Evolutionary conservation across 2,113 vertebrate genomes (phyloP), one percentile per base, ranked within the genome.

Genomic region (Ancistrus triradiatus): DNA sequence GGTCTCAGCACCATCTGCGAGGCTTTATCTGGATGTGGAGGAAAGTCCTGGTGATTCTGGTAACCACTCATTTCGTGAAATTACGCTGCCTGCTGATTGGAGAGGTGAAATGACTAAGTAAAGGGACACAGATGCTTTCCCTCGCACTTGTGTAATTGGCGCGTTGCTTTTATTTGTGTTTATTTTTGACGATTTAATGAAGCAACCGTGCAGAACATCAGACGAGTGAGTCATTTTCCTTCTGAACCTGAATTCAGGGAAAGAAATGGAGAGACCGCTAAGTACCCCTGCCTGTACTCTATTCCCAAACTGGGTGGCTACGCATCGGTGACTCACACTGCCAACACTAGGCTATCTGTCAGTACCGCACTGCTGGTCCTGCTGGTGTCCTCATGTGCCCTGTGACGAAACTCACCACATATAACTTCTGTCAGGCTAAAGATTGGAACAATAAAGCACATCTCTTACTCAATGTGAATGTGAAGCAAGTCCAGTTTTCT

Each of bases 171-270:
- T 86, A 85, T 88, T 86, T 87, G 85, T 76, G 81, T 77, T 84
- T 88, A 87, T 86, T 88, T 88, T 85, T 68, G 31, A 15, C 48
- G 21, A 85, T 84, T 86, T 86, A 87, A 87, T 68, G 28, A 82
- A 77, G 79, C 66, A 76, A 79, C 76, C 75, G 40, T 74, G 75
- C 78, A 75, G 84, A 82, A 83, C 77, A 79, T 75, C 74, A 73
- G 37, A 69, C 77, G 78, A 74, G 72, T 64, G 77, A 74, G 37
- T 62, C 80, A 72, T 75, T 78, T 77, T 7, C 44, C 11, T 63
- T 8, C 44, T 51, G 46, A 63, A 31, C 38, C 6, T 14, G 38
- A 53, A 43, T 38, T 50, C 44, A 15, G 7, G 4, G 57, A 72
- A 33, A 56, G 53, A 57, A 35, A 57, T 17, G 31, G 17, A 51